These are phyloP conservation scores for Ptychadena robeensis DNA, from an alignment of 2,797 vertebrate genomes.

Conservation along the genomic window DNA sequence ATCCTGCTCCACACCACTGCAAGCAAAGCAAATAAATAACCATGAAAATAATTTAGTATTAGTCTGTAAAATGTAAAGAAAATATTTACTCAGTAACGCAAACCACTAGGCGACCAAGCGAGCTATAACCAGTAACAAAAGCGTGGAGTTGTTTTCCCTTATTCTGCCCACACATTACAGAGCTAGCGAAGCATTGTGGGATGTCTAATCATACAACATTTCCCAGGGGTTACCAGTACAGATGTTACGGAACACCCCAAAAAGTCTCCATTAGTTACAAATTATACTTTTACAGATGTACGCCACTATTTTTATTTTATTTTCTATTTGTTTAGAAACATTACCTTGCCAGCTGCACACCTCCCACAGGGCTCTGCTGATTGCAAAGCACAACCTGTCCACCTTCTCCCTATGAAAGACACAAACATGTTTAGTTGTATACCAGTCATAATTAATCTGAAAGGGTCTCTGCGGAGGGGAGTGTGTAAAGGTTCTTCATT, in stretches of 20 bases:
- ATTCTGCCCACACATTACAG: background rate
- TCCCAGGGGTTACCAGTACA: constrained; percentile 9
- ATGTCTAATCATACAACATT: constrained; percentile 21
- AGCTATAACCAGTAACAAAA: background rate
- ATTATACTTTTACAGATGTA: constrained; percentile 32
- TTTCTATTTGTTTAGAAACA: constrained; percentile 54
- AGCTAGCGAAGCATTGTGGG: background rate
- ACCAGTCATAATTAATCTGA: constrained; percentile 56
- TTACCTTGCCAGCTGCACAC: constrained; percentile 56
- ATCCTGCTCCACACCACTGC: too few species aligned
- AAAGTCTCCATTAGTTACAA: constrained; percentile 41
- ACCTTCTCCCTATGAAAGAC: constrained; percentile 54
- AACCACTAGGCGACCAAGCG: background rate
- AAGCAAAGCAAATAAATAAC: too few species aligned
- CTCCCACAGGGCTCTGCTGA: constrained; percentile 44
- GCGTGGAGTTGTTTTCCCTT: background rate
- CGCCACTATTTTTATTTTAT: constrained; percentile 38
- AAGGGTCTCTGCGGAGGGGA: constrained; percentile 27
- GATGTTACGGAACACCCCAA: constrained; percentile 44
- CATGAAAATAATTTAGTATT: too few species aligned
- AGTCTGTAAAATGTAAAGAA: background rate
- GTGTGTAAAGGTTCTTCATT: constrained; percentile 62
- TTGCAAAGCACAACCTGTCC: constrained; percentile 59
- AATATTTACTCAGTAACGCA: too few species aligned
- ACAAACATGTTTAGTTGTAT: constrained; percentile 49